Evolutionary conservation across 2,888 invertebrate genomes (phyloP), one percentile per base, ranked within the genome.

Genomic region (Latheticus oryzae): DNA sequence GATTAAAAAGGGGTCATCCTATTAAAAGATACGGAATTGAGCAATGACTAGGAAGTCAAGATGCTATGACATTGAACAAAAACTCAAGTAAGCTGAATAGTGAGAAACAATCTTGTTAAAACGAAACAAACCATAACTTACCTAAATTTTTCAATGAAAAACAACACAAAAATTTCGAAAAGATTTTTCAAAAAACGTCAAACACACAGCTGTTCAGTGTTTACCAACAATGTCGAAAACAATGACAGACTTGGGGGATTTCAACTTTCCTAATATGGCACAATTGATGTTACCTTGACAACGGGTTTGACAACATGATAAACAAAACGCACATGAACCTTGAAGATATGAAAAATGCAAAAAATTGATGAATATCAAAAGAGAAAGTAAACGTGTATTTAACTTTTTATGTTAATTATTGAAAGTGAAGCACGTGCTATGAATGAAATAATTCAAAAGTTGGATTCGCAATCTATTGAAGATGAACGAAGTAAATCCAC

Each of bases 1-100:
- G 32, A 33, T 56, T 42, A 59, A 53, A 62, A 68, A 56, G 50
- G 63, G 69, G 68, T 65, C 67, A 48, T 5, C 55, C 60, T 68
- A 68, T 68, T 66, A 69, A 63, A 64, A 68, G 67, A 58, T 42
- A 53, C 58, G 35, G n/a, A 56, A 32, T 65, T 63, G 53, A 60
- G 64, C 52, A 67, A 64, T 55, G 35, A 32, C 17, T 15, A 28
- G 30, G 30, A 40, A 40, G 12, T 19, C 11, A 7, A 11, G 8
- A 24, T 26, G 12, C 13, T 15, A 4, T 40, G 38, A 12, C 38
- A 40, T 40, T 21, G 23, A 7, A 11, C 7, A 23, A 40, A 40
- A 40, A 33, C 2, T 16, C 15, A 13, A 33, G n/a, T 33, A 5
- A 13, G 4, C 28, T 12, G 28, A 28, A 28, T 9, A 9, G n/a